Evolutionary conservation across 2,113 vertebrate species (phyloP).

Genomic region (Pungitius pungitius): DNA sequence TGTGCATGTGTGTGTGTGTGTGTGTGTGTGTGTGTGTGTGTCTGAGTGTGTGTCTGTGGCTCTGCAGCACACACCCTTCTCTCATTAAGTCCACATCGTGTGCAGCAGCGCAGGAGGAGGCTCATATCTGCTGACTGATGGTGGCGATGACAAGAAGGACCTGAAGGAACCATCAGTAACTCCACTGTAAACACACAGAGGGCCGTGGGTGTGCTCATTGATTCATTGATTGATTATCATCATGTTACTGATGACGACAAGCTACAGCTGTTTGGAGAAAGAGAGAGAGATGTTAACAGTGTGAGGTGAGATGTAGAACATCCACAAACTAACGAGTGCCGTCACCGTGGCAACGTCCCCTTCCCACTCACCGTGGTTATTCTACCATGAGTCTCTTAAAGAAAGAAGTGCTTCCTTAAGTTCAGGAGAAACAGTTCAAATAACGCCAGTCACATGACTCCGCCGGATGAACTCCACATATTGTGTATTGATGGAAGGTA

Average conservation of each 20-base stretch:
- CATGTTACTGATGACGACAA: conserved; percentile 46
- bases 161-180: conserved; percentile 62
- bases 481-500: too few species aligned
- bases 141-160: conserved; percentile 62
- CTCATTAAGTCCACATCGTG: too few species aligned
- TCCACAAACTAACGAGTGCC: too few species aligned
- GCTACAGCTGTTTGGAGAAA: conserved; percentile 49
- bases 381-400: too few species aligned
- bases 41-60: too few species aligned
- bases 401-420: too few species aligned
- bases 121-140: conserved; percentile 70
- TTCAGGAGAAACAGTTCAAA: too few species aligned
- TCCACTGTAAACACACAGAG: conserved; percentile 56
- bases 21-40: conserved; percentile 32
- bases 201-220: conserved; percentile 33
- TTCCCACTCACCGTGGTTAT: too few species aligned
- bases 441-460: too few species aligned
- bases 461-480: too few species aligned
- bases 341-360: too few species aligned
- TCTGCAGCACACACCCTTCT: conserved; percentile 61
- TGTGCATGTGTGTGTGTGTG: conserved; percentile 23
- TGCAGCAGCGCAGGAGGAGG: conserved; percentile 37
- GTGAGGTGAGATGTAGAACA: too few species aligned
- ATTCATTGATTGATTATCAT: conserved; percentile 69
- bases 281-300: not conserved